phyloP scores from a whole-genome alignment of 2,888 invertebrate genomes.

The Ennomos quercinarius region DNA sequence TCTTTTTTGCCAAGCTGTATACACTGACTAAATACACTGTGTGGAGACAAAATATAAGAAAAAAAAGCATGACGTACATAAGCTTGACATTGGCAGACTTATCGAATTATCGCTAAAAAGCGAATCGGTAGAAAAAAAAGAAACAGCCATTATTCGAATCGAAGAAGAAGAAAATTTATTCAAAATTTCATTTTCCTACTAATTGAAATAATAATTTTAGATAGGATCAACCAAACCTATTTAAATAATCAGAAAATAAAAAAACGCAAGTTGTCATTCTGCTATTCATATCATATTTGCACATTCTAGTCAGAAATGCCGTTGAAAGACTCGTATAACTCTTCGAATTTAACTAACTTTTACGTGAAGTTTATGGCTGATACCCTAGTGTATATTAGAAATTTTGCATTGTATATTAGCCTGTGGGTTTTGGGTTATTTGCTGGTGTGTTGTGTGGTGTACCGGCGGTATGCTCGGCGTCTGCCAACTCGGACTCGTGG shows the following conservation, averaged over 20 bases:
- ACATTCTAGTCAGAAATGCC: conserved; percentile 76
- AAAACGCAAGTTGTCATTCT: conserved; percentile 28
- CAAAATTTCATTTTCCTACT: too few relatives aligned
- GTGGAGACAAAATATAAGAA: too few relatives aligned
- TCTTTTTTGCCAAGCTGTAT: too few relatives aligned
- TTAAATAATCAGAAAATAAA: background rate
- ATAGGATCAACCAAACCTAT: background rate
- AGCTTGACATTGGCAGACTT: too few relatives aligned
- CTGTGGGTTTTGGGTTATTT: conserved; percentile 84
- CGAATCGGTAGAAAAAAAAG: too few relatives aligned
- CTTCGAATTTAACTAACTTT: conserved; percentile 65
- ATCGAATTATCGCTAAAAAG: too few relatives aligned
- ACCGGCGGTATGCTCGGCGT: conserved; percentile 81
- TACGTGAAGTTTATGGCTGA: conserved; percentile 71
- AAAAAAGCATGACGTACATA: too few relatives aligned
- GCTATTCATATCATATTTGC: too few relatives aligned
- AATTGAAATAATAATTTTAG: too few relatives aligned
- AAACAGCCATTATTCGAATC: too few relatives aligned
- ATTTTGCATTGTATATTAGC: conserved; percentile 77
- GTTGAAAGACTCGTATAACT: conserved; percentile 57
- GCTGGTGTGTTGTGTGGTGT: conserved; percentile 78
- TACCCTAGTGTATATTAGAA: conserved; percentile 68
- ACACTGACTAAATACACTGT: too few relatives aligned
- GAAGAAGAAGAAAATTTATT: too few relatives aligned
- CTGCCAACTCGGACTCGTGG: conserved; percentile 78